Percentiles rank a stretch among this genome's conserved stretches.
Evolutionary conservation across 2,113 vertebrate genomes (phyloP).

Genomic region (Campylomormyrus numenius): DNA sequence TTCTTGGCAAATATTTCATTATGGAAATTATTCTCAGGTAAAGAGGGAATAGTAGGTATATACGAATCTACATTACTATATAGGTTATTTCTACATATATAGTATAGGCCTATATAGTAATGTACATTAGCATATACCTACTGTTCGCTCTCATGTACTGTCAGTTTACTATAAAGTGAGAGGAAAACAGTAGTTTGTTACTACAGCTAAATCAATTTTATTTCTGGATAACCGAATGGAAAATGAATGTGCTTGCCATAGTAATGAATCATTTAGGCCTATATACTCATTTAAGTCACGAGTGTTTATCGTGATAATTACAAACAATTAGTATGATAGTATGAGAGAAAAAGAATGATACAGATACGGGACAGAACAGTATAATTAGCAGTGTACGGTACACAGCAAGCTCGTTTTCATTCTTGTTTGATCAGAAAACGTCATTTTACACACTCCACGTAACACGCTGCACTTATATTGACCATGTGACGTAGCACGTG

Average conservation of each 20-base stretch:
- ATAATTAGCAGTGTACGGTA: not conserved
- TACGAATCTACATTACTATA: not conserved
- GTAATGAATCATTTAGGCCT: slow-evolving; percentile 17
- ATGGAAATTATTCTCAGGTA: not conserved
- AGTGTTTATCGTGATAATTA: not conserved
- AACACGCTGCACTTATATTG: not conserved
- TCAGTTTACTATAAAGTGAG: not conserved
- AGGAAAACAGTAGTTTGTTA: not conserved
- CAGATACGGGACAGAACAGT: not conserved
- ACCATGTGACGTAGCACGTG: not conserved
- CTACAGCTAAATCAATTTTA: not conserved
- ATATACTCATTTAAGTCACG: not conserved
- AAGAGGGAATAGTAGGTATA: not conserved
- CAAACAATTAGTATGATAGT: not conserved
- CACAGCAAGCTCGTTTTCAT: not conserved
- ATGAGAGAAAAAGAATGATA: not conserved
- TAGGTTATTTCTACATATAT: not conserved
- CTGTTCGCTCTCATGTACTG: not conserved
- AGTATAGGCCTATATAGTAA: not conserved
- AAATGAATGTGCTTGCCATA: not conserved
- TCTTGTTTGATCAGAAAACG: not conserved
- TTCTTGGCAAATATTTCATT: not conserved
- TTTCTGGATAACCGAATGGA: not conserved
- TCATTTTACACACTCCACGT: not conserved
- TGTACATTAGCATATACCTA: not conserved